phyloP scores from a whole-genome alignment of 2,888 invertebrate genomes.

The Tetropium fuscum region DNA sequence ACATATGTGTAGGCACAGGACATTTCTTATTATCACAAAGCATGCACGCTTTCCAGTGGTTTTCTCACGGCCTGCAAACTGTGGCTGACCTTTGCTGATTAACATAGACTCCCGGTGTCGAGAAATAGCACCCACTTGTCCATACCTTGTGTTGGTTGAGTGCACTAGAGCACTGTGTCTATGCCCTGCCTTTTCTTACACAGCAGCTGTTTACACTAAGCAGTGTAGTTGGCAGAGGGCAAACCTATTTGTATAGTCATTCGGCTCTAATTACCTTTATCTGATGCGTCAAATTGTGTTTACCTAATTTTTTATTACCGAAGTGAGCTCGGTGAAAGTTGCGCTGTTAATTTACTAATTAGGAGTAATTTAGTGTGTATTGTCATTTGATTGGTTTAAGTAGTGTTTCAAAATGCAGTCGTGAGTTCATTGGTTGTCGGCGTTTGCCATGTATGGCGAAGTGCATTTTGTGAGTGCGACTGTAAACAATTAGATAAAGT shows the following conservation, averaged over 20 bases:
- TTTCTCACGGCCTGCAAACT: slow-evolving; percentile 49
- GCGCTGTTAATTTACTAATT: slow-evolving; percentile 12
- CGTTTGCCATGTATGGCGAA: not conserved
- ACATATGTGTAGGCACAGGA: slow-evolving; percentile 36
- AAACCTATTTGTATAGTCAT: not conserved
- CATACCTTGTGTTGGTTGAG: slow-evolving; percentile 27
- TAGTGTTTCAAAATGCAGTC: slow-evolving; percentile 16
- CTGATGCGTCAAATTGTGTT: slow-evolving; percentile 5
- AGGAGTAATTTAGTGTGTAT: slow-evolving; percentile 14
- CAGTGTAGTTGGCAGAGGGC: not conserved
- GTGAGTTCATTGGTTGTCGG: slow-evolving; percentile 9
- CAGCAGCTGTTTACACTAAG: slow-evolving; percentile 6
- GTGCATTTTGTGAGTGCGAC: not conserved
- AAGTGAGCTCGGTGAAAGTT: slow-evolving; percentile 16
- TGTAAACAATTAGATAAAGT: no score
- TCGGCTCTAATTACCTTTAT: not conserved
- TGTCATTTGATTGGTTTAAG: slow-evolving; percentile 9
- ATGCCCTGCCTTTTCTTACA: slow-evolving; percentile 14
- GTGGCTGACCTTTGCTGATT: slow-evolving; percentile 46
- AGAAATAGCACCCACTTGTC: slow-evolving; percentile 35
- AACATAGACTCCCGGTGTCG: slow-evolving; percentile 49
- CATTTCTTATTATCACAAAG: slow-evolving; percentile 35
- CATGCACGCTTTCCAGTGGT: slow-evolving; percentile 34
- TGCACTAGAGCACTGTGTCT: slow-evolving; percentile 23
- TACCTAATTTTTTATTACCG: not conserved